Evolutionary conservation across 2,797 vertebrate genomes (phyloP), one percentile per base, ranked within the genome.

Genomic region (Knipowitschia caucasica): DNA sequence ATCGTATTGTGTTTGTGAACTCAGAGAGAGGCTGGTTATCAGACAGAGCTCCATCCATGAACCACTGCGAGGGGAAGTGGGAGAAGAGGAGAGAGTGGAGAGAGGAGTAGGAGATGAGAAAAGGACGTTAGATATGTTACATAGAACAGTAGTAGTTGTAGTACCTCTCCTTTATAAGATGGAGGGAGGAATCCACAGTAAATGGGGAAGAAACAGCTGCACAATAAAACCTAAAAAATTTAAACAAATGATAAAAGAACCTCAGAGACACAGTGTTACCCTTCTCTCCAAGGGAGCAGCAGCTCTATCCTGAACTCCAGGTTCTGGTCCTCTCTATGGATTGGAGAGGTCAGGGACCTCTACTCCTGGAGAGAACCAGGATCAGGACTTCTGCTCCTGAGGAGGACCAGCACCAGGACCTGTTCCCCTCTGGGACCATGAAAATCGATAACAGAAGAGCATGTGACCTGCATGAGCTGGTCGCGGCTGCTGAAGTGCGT

Each of bases 131-230:
- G 27, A 2, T 7, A 2, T 30, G 10, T 6, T 30, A 30, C 6
- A 1, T 7, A 10, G 7, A 30, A 2, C 2, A 12, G 38, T 40
- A 21, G 38, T 40, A 39, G 8, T 20, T 21, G 38, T 40, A 23
- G 5, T 27, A 98, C 95, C 91, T 87, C 91, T 47, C 94, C 94
- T 73, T 90, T 86, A 79, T 94, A 98, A 0, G 92, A 85, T 0
- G 94, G 95, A 12, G 94, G 93, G 23, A 91, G 88, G 17, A 95
- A 64, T 15, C 94, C 94, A 49, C 86, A 90, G 77, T 92, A 91
- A 73, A 93, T 60, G 0, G 96, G 95, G 33, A 97, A 91, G 78
- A 95, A 98, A 11, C 84, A 89, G 74, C 95, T 95, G 64, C 95
- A 99, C 31, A 91, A 45, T 18, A 34, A 34, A 50, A 34, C 46